Conservation (phyloP, 2,888 invertebrate species). For the Frankliniella fusca region DNA sequence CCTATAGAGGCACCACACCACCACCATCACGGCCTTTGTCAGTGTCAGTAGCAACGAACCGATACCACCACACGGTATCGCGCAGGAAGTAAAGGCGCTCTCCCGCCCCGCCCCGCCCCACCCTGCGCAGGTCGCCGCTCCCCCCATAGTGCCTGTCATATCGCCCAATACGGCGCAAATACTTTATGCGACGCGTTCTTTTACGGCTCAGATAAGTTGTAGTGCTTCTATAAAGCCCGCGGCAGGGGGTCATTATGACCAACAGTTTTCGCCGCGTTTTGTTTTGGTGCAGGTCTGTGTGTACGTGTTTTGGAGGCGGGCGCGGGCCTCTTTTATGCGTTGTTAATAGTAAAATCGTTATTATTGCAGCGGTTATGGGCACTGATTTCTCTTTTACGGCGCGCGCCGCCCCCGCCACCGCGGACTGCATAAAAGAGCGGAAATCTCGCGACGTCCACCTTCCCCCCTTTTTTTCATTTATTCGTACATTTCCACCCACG, state of each 20-base stretch:
- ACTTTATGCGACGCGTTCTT: neutral
- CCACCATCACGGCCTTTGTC: no score
- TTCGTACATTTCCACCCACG: no score
- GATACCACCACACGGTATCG: no score
- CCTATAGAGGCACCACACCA: no score
- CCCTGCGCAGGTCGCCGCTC: no score
- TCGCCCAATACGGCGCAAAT: neutral
- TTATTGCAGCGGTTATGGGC: neutral
- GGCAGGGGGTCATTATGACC: neutral
- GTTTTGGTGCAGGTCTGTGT: neutral
- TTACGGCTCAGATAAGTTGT: neutral
- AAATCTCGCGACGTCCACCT: no score
- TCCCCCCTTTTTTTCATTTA: no score
- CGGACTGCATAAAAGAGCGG: no score
- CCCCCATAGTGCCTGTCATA: no score
- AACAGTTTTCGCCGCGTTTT: neutral
- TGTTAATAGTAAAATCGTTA: conserved; percentile 1
- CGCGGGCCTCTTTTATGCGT: conserved; percentile 14
- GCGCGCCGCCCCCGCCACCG: neutral
- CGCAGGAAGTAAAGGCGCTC: no score
- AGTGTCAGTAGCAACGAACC: no score
- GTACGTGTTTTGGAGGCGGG: neutral
- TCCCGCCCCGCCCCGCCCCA: no score
- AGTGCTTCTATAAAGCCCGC: neutral
- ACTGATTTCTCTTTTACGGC: neutral